Base-by-base conservation (phyloP, 2,113 vertebrate species). In the Oncorhynchus mykiss region DNA sequence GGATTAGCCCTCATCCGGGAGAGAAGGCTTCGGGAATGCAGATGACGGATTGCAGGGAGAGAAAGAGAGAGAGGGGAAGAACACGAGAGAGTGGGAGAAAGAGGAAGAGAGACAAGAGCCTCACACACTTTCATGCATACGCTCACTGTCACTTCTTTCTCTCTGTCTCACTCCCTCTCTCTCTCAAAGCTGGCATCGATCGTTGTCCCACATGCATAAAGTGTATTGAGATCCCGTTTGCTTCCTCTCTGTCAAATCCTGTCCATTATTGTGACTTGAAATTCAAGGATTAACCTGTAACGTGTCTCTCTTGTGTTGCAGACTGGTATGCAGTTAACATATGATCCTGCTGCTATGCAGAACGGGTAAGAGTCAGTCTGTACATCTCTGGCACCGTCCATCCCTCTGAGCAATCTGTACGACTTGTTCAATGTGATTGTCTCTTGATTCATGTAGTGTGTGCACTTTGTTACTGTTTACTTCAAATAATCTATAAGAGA, bases 271-370 rank as follows among this genome's bases (percentile, higher is more conserved):
- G 39, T 45, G 39, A 11, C 39, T 9, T 9, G 8, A 45, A 45
- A 45, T 11, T 45, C 39, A 45, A 45, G 5, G 16, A 18, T 18
- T 4, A 18, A 18, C 13, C 51, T 54, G 51, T 54, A 14, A 54
- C 5, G 11, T 62, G 59, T 62, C 86, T 67, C 85, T 83, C 39
- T 76, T 88, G 82, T 89, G 85, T 84, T 93, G 70, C 94, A 98
- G 97, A 95, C 95, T 91, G 96, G 96, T 88, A 96, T 99, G 96
- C 95, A 97, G 91, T 92, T 99, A 93, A 96, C 97, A 84, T 98
- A 98, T 1, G 97, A 99, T 86, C 96, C 97, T 74, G 94, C 96
- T 86, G 95, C 96, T 91, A 95, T 98, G 93, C 97, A 98, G 93
- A 99, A 99, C 81, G 97, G 97, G 97, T 99, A 95, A 96, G 96